Evolutionary conservation across 2,888 invertebrate genomes (phyloP).

Genomic region (Rhagonycha lutea): DNA sequence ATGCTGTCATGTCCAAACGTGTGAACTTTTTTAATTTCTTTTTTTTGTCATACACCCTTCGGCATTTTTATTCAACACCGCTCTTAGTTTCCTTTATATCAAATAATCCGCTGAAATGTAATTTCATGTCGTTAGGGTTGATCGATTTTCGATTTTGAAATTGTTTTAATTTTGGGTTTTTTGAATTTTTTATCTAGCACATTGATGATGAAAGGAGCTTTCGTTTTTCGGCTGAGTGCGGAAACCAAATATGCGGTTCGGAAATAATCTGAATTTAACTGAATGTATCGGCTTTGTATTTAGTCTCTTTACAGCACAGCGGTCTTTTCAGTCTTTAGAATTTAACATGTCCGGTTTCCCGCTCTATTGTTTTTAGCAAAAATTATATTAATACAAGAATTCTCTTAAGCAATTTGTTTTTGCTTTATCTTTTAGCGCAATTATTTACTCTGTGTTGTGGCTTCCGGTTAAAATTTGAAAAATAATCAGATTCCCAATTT

Average conservation of each 20-base stretch:
- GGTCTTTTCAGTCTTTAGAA: neutral
- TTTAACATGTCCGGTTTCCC: neutral
- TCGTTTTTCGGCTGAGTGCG: neutral
- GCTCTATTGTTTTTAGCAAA: neutral
- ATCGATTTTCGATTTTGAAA: neutral
- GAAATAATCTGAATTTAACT: neutral
- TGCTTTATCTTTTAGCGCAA: neutral
- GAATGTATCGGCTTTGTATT: neutral
- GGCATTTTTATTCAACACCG: neutral
- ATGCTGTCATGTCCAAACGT: constrained; percentile 7
- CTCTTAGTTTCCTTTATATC: neutral
- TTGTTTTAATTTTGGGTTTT: neutral
- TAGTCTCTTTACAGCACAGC: neutral
- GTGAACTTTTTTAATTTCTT: constrained; percentile 8
- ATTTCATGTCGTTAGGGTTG: neutral
- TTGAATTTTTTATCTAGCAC: neutral
- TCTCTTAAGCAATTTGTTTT: neutral
- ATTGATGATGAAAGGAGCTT: neutral
- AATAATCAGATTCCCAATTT: constrained; percentile 22
- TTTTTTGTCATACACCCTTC: constrained; percentile 5
- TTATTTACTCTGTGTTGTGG: neutral
- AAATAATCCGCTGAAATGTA: neutral
- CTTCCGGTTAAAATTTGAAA: constrained; percentile 19
- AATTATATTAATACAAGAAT: neutral
- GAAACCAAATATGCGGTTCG: neutral